A percentile compares a stretch with the other conserved stretches of the same genome.
phyloP scores from a whole-genome alignment of 1,140 invertebrate genomes.

The Phortica variegata region DNA sequence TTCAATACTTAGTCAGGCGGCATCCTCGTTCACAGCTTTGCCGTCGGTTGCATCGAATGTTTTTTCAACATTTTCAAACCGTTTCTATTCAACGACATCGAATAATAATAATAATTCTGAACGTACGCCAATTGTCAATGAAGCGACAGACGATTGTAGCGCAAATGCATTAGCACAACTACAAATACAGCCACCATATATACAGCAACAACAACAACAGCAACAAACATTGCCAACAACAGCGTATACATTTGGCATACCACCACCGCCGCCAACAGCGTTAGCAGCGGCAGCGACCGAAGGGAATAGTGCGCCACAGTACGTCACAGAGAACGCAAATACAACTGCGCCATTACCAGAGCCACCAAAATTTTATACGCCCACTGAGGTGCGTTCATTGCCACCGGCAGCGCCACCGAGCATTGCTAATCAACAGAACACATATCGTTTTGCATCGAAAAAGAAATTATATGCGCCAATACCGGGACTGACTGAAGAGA shows the following conservation, averaged over 20 bases:
- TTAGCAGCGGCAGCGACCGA: slow-evolving; percentile 12
- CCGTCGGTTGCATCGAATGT: slow-evolving; percentile 63
- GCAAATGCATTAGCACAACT: slow-evolving; percentile 14
- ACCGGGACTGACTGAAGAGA: slow-evolving; percentile 58
- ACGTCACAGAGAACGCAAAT: too few relatives aligned
- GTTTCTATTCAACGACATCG: slow-evolving; percentile 45
- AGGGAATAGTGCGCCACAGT: too few relatives aligned
- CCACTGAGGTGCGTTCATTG: slow-evolving; percentile 36
- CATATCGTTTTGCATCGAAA: slow-evolving; percentile 59
- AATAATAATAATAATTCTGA: slow-evolving; percentile 14
- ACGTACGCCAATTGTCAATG: slow-evolving; percentile 14
- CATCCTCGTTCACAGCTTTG: slow-evolving; percentile 62
- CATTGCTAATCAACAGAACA: slow-evolving; percentile 52
- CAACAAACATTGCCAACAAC: slow-evolving; percentile 13
- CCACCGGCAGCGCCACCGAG: slow-evolving; percentile 19
- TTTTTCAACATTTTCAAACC: slow-evolving; percentile 63
- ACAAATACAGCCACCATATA: slow-evolving; percentile 43
- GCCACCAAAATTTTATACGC: slow-evolving; percentile 52
- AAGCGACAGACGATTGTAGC: slow-evolving; percentile 14
- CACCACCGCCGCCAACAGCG: slow-evolving; percentile 16
- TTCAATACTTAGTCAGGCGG: slow-evolving; percentile 58
- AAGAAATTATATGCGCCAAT: slow-evolving; percentile 64
- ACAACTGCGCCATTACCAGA: too few relatives aligned
- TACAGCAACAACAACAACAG: slow-evolving; percentile 31
- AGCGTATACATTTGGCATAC: slow-evolving; percentile 28